phyloP scores from a whole-genome alignment of 2,113 vertebrate species.

The Lampris megalopsis region DNA sequence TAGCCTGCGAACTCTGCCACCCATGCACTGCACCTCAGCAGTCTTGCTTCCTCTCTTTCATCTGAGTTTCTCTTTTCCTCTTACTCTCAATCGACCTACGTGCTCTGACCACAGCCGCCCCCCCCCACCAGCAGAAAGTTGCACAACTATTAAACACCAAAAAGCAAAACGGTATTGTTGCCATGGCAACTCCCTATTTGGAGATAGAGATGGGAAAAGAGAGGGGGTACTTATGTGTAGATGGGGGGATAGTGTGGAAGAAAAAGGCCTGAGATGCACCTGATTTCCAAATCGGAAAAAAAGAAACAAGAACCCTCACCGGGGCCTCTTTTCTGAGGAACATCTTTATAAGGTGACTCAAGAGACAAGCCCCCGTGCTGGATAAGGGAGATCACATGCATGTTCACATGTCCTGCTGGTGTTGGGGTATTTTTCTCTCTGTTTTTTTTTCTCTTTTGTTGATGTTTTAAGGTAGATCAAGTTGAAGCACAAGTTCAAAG shows the following conservation, averaged over 20 bases:
- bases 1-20: not conserved
- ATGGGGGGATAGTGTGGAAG: not conserved
- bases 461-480: slow-evolving; percentile 1
- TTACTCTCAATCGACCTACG: slow-evolving; percentile 45
- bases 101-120: slow-evolving; percentile 30
- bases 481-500: slow-evolving; percentile 45
- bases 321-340: not conserved
- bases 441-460: not conserved
- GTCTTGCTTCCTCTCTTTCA: slow-evolving; percentile 60
- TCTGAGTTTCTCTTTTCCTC: slow-evolving; percentile 35
- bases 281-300: too few relatives aligned
- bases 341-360: slow-evolving; percentile 17
- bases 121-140: slow-evolving; percentile 27
- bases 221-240: not conserved
- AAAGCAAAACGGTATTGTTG: slow-evolving; percentile 42
- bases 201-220: too few relatives aligned
- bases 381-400: slow-evolving; percentile 55
- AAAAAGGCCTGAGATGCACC: not conserved
- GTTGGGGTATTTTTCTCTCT: too few relatives aligned
- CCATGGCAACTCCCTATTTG: not conserved
- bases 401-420: slow-evolving; percentile 49
- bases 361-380: slow-evolving; percentile 19
- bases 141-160: slow-evolving; percentile 46
- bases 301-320: not conserved
- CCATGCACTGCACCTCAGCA: slow-evolving; percentile 22